Percentiles rank a stretch among this genome's conserved stretches.
Conservation (phyloP, 2,888 invertebrate genomes). For the Caenorhabditis becei region DNA sequence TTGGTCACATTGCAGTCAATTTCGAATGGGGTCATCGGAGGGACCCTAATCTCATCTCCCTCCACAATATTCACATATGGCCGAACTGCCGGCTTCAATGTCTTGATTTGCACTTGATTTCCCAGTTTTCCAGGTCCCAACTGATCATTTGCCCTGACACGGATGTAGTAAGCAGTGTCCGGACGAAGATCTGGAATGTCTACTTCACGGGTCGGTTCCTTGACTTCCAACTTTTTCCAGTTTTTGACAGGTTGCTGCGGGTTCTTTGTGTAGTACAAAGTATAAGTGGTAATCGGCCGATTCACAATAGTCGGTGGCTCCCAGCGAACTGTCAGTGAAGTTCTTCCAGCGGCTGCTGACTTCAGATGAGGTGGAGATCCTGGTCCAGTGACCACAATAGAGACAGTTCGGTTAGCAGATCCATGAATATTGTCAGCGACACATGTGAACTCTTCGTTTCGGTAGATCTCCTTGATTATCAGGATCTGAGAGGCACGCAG, state of each 20-base stretch:
- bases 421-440: constrained; percentile 77
- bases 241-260: constrained; percentile 78
- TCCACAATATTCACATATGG: constrained; percentile 79
- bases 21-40: constrained; percentile 77
- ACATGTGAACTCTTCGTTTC: constrained; percentile 78
- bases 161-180: constrained; percentile 77
- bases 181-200: constrained; percentile 76
- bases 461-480: constrained; percentile 78
- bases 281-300: constrained; percentile 79
- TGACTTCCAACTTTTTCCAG: constrained; percentile 77
- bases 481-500: constrained; percentile 71
- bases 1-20: constrained; percentile 78
- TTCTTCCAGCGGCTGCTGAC: constrained; percentile 73
- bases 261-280: constrained; percentile 81
- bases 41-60: constrained; percentile 76
- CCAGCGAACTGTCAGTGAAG: constrained; percentile 73
- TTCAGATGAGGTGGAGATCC: constrained; percentile 77
- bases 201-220: constrained; percentile 74
- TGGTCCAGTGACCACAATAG: constrained; percentile 77
- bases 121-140: constrained; percentile 80
- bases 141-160: constrained; percentile 79
- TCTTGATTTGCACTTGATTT: constrained; percentile 76
- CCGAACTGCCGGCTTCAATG: constrained; percentile 77
- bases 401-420: constrained; percentile 71
- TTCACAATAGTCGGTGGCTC: constrained; percentile 79